phyloP scores from a whole-genome alignment of 64 coral and sea anemone genomes.

The Montipora efflorescens region DNA sequence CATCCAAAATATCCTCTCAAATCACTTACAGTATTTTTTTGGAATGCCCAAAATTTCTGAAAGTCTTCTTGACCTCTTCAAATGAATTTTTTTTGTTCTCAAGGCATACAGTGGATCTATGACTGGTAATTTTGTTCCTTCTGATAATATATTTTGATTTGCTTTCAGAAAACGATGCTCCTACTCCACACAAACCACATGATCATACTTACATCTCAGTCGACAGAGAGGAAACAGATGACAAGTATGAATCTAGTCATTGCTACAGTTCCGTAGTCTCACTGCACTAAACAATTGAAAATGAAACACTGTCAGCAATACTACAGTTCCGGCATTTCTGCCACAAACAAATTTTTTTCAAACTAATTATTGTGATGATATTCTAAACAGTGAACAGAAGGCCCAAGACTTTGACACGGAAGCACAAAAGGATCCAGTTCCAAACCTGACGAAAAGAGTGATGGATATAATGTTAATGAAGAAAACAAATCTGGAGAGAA shows the following conservation, averaged over 20 bases:
- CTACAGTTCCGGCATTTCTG: no score
- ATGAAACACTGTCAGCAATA: no score
- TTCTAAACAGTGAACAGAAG: not conserved
- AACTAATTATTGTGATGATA: not conserved
- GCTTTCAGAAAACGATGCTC: not conserved
- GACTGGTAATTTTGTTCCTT: no score
- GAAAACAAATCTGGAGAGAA: slow-evolving; percentile 19
- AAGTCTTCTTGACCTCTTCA: no score
- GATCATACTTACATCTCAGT: slow-evolving; percentile 43
- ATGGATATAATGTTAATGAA: slow-evolving; percentile 28
- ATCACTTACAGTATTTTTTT: no score
- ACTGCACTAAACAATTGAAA: not conserved
- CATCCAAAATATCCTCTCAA: no score
- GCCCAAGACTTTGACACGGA: not conserved
- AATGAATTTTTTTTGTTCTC: no score
- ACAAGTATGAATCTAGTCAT: slow-evolving; percentile 12
- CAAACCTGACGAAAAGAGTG: slow-evolving; percentile 25
- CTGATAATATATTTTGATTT: no score
- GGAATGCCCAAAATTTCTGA: no score
- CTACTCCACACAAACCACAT: not conserved
- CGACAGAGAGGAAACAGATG: not conserved
- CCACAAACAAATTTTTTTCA: no score
- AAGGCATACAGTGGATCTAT: no score
- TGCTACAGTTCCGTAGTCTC: not conserved
- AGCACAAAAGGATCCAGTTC: not conserved